Percentiles rank a stretch among this genome's conserved stretches.
phyloP scores from a whole-genome alignment of 2,113 vertebrate species.

The Python bivittatus region DNA sequence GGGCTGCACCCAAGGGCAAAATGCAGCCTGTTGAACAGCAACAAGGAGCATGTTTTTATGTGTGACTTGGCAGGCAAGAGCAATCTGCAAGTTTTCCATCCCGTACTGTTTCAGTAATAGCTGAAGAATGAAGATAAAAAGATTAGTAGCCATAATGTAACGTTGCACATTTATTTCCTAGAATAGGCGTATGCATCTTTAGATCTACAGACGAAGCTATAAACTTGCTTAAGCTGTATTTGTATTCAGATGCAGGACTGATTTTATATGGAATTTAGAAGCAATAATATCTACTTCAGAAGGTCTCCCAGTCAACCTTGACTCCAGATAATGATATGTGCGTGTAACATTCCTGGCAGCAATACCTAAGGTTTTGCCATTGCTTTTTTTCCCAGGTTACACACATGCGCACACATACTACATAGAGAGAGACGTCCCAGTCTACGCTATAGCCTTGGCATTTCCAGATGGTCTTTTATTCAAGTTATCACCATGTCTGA shows the following conservation, averaged over 20 bases:
- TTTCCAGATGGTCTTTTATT: background rate
- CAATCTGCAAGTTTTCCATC: conserved; percentile 76
- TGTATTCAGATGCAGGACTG: background rate
- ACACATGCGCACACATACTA: background rate
- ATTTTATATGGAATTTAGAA: background rate
- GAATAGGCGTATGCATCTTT: conserved; percentile 1
- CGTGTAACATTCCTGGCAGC: background rate
- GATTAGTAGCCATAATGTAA: background rate
- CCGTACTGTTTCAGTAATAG: conserved; percentile 68
- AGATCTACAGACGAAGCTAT: too few relatives aligned
- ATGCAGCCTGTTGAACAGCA: conserved; percentile 69
- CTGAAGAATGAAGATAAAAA: conserved; percentile 55
- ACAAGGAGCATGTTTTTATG: conserved; percentile 80
- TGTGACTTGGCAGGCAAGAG: conserved; percentile 73
- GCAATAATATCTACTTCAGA: background rate
- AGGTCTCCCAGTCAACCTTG: background rate
- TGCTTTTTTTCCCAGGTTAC: background rate
- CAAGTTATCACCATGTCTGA: background rate
- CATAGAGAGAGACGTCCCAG: background rate
- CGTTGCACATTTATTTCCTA: background rate
- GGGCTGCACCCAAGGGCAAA: conserved; percentile 61
- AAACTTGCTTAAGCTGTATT: background rate
- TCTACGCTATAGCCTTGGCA: background rate
- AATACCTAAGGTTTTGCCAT: background rate
- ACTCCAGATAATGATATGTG: background rate